Conservation (phyloP, 2,113 vertebrate genomes). For the Opisthocomus hoazin region DNA sequence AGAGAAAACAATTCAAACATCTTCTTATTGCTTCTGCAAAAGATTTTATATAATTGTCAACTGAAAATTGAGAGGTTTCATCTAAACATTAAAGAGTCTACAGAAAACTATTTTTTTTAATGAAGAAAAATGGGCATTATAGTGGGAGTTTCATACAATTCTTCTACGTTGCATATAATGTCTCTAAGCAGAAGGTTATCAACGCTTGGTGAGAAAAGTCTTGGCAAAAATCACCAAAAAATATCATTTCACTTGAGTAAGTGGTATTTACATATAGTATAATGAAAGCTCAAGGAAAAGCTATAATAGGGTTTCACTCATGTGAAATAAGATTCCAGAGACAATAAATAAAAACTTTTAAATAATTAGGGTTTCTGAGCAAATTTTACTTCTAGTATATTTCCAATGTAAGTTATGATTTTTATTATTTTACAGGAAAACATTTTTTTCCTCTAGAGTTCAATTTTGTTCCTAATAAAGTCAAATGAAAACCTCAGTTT, state of each 20-base stretch:
- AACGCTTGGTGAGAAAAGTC: background rate
- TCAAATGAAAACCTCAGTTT: background rate
- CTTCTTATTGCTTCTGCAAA: conserved; percentile 83
- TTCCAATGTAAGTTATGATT: background rate
- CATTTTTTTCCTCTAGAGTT: background rate
- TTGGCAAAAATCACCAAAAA: background rate
- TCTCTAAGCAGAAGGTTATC: background rate
- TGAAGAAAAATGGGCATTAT: background rate
- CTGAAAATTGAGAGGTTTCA: background rate
- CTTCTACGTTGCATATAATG: background rate
- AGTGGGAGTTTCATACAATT: background rate
- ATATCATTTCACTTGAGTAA: background rate
- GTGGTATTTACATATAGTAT: background rate
- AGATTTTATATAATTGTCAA: conserved; percentile 1
- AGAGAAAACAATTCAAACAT: conserved; percentile 85
- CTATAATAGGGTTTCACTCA: background rate
- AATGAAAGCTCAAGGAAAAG: background rate
- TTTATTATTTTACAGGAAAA: background rate
- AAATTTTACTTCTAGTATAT: background rate
- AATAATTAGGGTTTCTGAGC: background rate
- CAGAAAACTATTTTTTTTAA: background rate
- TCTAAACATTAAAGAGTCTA: background rate
- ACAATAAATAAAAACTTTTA: background rate
- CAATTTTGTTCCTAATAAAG: background rate
- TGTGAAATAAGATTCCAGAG: background rate